Percentiles rank a stretch among this genome's conserved stretches.
Conservation (phyloP, 2,888 invertebrate species). For the Syritta pipiens region DNA sequence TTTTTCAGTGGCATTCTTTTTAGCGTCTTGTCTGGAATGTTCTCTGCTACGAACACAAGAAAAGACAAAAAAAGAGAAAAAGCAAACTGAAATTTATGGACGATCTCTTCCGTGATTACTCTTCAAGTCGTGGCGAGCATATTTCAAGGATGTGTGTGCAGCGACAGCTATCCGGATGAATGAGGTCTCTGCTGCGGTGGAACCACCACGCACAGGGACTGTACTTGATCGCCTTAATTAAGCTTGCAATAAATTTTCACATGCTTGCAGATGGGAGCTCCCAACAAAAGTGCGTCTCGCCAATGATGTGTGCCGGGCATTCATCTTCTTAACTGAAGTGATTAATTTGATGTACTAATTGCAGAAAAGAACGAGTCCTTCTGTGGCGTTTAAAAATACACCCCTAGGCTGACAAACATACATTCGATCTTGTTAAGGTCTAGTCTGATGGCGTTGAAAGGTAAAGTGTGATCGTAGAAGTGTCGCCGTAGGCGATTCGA, state of each 20-base stretch:
- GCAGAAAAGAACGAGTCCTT: not conserved
- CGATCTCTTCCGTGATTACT: conserved; percentile 63
- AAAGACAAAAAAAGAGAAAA: not conserved
- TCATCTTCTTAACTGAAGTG: conserved; percentile 22
- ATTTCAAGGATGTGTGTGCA: conserved; percentile 40
- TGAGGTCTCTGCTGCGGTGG: conserved; percentile 20
- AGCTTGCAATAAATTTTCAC: conserved; percentile 46
- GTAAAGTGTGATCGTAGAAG: too few species aligned
- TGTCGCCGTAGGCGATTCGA: too few species aligned
- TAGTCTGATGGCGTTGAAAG: too few species aligned
- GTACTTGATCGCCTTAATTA: conserved; percentile 48
- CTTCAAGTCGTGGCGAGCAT: conserved; percentile 39
- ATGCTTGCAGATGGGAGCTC: conserved; percentile 7
- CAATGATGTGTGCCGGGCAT: conserved; percentile 4
- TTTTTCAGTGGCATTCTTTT: conserved; percentile 26
- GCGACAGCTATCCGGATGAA: conserved; percentile 41
- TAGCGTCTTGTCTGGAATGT: conserved; percentile 41
- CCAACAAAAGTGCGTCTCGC: not conserved
- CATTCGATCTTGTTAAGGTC: too few species aligned
- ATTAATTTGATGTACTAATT: conserved; percentile 32
- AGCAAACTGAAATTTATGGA: conserved; percentile 52
- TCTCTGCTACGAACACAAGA: not conserved
- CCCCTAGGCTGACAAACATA: not conserved
- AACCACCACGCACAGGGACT: not conserved
- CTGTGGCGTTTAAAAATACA: not conserved